Evolutionary conservation across 2,113 vertebrate species (phyloP).

Genomic region (Percina caprodes): DNA sequence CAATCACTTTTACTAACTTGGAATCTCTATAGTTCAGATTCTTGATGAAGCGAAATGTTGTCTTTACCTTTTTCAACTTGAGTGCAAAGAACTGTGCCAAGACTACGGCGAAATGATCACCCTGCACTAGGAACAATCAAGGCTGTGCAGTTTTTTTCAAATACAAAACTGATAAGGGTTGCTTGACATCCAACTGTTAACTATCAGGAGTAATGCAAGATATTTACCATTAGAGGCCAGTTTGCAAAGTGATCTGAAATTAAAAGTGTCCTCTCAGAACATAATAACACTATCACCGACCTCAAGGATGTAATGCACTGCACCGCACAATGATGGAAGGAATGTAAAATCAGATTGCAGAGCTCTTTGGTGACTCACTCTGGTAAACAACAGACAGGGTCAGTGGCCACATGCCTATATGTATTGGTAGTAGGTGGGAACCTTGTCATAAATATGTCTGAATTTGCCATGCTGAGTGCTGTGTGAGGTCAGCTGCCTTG

Average conservation of each 20-base stretch:
- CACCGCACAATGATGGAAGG: background rate
- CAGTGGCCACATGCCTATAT: constrained; percentile 19
- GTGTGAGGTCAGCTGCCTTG: constrained; percentile 39
- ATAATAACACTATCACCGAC: background rate
- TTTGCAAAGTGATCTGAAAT: constrained; percentile 14
- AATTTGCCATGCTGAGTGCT: constrained; percentile 6
- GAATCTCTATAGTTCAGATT: constrained; percentile 21
- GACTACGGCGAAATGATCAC: constrained; percentile 23
- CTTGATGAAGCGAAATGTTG: constrained; percentile 22
- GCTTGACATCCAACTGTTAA: background rate
- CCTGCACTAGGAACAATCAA: constrained; percentile 18
- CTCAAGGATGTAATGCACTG: background rate
- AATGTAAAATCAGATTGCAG: constrained; percentile 23
- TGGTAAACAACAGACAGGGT: constrained; percentile 35
- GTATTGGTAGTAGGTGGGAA: constrained; percentile 24
- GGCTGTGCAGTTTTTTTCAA: background rate
- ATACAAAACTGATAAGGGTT: background rate
- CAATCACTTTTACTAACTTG: background rate
- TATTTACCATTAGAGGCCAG: background rate
- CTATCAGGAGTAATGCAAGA: background rate
- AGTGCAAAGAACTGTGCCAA: constrained; percentile 15
- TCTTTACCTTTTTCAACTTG: constrained; percentile 14
- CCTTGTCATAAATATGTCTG: constrained; percentile 45
- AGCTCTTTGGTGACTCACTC: constrained; percentile 12
- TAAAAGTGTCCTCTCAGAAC: background rate